phyloP scores from a whole-genome alignment of 2,113 vertebrate species.

The Arenaria interpres region DNA sequence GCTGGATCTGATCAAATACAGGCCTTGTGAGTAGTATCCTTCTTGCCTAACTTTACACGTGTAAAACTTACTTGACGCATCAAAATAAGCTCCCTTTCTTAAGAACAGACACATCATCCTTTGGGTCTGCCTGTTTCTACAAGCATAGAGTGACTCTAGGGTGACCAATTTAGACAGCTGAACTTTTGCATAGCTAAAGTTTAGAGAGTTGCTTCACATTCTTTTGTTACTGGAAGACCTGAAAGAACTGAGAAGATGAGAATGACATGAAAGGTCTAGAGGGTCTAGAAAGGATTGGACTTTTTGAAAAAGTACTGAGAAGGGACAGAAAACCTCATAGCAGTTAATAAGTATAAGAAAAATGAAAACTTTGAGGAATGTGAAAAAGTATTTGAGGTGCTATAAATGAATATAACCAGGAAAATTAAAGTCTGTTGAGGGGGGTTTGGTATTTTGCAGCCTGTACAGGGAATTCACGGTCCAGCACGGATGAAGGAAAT shows the following conservation, averaged over 20 bases:
- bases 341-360: background rate
- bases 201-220: background rate
- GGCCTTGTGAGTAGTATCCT: background rate
- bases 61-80: background rate
- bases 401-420: background rate
- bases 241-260: background rate
- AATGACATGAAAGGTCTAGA: background rate
- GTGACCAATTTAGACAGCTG: background rate
- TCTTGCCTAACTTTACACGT: background rate
- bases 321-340: background rate
- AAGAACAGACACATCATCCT: background rate
- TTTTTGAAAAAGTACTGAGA: background rate
- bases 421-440: background rate
- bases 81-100: background rate
- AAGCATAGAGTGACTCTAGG: background rate
- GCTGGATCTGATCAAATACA: background rate
- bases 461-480: background rate
- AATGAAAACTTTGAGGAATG: background rate
- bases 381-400: background rate
- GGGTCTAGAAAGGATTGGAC: background rate
- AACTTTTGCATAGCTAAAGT: background rate
- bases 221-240: background rate
- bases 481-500: background rate
- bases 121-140: background rate
- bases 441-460: background rate